Evolutionary conservation across 2,113 vertebrate genomes (phyloP).

Genomic region (Craseonycteris thonglongyai): DNA sequence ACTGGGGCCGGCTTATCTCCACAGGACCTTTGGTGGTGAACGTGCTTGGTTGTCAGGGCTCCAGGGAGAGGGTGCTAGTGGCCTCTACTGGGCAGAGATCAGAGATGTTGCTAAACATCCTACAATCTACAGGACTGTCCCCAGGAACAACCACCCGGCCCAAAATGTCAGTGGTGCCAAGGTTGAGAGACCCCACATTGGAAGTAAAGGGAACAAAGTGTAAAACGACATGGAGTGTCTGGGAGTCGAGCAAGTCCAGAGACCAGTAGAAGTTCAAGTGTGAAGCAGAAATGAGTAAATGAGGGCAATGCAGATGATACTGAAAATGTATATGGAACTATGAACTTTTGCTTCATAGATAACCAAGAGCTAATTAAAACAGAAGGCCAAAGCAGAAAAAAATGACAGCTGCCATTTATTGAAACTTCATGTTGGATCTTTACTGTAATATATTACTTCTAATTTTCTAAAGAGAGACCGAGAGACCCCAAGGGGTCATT

Average conservation of each 20-base stretch:
- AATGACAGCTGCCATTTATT: neutral
- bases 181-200: accelerated
- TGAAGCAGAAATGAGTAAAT: neutral
- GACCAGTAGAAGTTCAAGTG: neutral
- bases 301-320: neutral
- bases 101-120: neutral
- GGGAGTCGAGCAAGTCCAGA: too few relatives aligned
- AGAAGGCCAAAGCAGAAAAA: neutral
- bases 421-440: neutral
- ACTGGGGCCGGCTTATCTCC: accelerated
- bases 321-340: too few relatives aligned
- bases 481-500: neutral
- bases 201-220: neutral
- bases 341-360: neutral
- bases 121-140: neutral
- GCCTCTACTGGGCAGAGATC: neutral
- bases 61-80: too few relatives aligned
- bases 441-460: neutral
- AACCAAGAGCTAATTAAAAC: neutral
- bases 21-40: neutral
- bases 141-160: too few relatives aligned
- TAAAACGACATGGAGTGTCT: neutral
- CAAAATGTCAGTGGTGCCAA: neutral
- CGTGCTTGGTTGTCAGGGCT: neutral
- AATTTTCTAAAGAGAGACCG: neutral